Conservation (phyloP, 2,888 invertebrate genomes). For the Chrysopilus asiliformis region DNA sequence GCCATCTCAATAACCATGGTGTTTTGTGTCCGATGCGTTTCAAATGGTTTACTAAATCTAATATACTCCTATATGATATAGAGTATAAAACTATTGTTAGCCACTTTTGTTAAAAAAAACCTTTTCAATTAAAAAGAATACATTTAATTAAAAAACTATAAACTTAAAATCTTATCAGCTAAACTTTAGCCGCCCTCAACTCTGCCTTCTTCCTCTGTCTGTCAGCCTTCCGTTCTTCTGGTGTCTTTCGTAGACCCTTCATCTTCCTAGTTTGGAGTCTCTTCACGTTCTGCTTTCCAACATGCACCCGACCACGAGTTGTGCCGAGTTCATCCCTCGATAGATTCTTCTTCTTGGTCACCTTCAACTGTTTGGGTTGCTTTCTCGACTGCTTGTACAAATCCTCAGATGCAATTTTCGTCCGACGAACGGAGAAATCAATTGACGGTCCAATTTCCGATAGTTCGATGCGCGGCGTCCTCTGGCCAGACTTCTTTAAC, state of each 20-base stretch:
- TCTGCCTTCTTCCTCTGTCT: conserved; percentile 40
- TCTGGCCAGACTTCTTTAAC: conserved; percentile 82
- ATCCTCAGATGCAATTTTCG: conserved; percentile 79
- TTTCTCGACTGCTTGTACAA: conserved; percentile 71
- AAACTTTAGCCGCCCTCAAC: too few species aligned
- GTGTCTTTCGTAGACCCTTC: conserved; percentile 70
- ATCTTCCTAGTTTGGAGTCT: conserved; percentile 81
- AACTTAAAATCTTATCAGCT: too few species aligned
- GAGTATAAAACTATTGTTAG: too few species aligned
- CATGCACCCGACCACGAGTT: conserved; percentile 81
- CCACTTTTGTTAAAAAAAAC: too few species aligned
- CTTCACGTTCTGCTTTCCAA: conserved; percentile 76
- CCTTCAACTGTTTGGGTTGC: conserved; percentile 63
- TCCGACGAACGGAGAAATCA: conserved; percentile 74
- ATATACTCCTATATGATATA: too few species aligned
- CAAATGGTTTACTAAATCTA: too few species aligned
- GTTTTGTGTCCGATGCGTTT: too few species aligned
- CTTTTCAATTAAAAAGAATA: too few species aligned
- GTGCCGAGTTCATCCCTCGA: conserved; percentile 76
- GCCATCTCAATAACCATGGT: too few species aligned
- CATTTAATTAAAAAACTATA: too few species aligned
- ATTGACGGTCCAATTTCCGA: conserved; percentile 63
- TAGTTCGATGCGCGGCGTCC: conserved; percentile 81
- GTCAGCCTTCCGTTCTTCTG: conserved; percentile 50
- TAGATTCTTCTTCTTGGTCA: conserved; percentile 82